phyloP scores from a whole-genome alignment of 1,140 invertebrate species.

The Mamestra configurata region DNA sequence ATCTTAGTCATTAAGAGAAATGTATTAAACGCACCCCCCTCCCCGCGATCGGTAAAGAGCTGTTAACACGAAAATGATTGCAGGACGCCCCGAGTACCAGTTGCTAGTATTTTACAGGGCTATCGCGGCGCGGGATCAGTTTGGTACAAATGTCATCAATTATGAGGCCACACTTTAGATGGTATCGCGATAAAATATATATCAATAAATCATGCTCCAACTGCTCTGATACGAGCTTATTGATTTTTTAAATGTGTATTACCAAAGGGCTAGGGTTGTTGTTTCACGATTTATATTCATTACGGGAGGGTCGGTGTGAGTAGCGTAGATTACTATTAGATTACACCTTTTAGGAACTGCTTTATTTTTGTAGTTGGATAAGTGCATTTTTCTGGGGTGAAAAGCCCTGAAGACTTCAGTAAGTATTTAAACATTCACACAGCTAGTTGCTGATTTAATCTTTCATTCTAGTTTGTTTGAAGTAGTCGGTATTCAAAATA shows the following conservation, averaged over 20 bases:
- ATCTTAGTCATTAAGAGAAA: slow-evolving; percentile 76
- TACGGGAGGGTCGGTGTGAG: slow-evolving; percentile 54
- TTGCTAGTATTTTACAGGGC: slow-evolving; percentile 37
- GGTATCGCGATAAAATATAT: slow-evolving; percentile 83
- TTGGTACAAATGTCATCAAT: slow-evolving; percentile 77
- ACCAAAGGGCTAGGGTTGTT: slow-evolving; percentile 77
- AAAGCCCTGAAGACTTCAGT: too few relatives aligned
- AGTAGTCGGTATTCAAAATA: too few relatives aligned
- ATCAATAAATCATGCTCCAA: slow-evolving; percentile 81
- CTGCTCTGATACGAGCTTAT: slow-evolving; percentile 77
- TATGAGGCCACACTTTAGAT: slow-evolving; percentile 81
- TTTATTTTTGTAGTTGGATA: background rate
- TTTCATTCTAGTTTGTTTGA: too few relatives aligned
- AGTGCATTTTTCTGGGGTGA: background rate
- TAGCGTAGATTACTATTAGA: background rate
- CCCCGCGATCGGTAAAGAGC: slow-evolving; percentile 68
- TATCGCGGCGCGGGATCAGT: slow-evolving; percentile 50
- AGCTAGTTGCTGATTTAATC: background rate
- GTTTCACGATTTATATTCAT: slow-evolving; percentile 83
- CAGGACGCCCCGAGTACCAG: slow-evolving; percentile 58
- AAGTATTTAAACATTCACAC: background rate
- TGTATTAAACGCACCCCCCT: slow-evolving; percentile 75
- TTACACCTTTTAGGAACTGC: background rate
- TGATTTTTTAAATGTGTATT: slow-evolving; percentile 85
- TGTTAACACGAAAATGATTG: slow-evolving; percentile 84